Conservation (phyloP, 1,140 invertebrate genomes). For the Monomorium pharaonis region DNA sequence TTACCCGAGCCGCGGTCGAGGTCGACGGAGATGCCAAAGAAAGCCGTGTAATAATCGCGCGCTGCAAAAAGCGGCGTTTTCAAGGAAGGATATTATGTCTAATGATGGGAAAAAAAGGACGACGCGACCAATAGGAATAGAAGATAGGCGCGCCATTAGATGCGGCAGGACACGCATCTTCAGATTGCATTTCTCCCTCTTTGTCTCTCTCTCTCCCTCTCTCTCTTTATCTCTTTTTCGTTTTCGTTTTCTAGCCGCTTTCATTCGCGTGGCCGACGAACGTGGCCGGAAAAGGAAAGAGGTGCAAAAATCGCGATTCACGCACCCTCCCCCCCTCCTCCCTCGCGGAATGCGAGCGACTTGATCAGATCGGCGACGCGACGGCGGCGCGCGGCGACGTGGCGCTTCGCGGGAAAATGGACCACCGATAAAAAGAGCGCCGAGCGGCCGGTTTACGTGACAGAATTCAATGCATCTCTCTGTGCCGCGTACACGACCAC, state of each 20-base stretch:
- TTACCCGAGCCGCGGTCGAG: slow-evolving; percentile 35
- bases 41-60: slow-evolving; percentile 49
- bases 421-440: slow-evolving; percentile 12
- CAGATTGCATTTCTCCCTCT: slow-evolving; percentile 1
- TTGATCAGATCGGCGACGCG: not conserved
- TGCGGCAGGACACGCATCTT: slow-evolving; percentile 39
- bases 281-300: not conserved
- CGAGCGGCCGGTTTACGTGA: slow-evolving; percentile 32
- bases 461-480: slow-evolving; percentile 31
- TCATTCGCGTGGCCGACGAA: slow-evolving; percentile 7
- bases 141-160: slow-evolving; percentile 42
- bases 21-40: slow-evolving; percentile 33
- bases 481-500: not conserved
- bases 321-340: not conserved
- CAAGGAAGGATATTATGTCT: slow-evolving; percentile 49
- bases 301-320: slow-evolving; percentile 40
- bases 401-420: slow-evolving; percentile 22
- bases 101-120: slow-evolving; percentile 32
- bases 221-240: not conserved
- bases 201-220: not conserved
- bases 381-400: not conserved
- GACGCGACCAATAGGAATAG: slow-evolving; percentile 11
- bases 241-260: slow-evolving; percentile 6
- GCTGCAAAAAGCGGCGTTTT: slow-evolving; percentile 16
- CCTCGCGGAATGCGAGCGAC: not conserved